Evolutionary conservation across 2,113 vertebrate species (phyloP), one percentile per base, ranked within the genome.

Genomic region (Dissostichus mawsoni): DNA sequence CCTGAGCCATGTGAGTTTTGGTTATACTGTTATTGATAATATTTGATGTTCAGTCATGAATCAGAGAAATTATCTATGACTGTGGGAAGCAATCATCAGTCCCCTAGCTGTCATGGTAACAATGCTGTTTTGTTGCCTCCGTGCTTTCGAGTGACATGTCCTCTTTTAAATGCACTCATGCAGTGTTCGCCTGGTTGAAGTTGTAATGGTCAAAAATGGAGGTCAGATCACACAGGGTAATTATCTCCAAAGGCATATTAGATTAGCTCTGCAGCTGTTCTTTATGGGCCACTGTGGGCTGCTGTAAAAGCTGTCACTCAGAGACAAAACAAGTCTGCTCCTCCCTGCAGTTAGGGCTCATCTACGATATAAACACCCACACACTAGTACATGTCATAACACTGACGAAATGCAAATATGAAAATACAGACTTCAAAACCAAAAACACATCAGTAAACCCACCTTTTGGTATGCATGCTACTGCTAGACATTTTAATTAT

Each of bases 201-300:
- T 74, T 69, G 80, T 77, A 77, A 91, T 87, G 74, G 81, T 69
- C 11, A 8, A 76, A 83, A 89, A 87, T 80, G 66, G 78, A 84
- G 91, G 86, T 90, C 85, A 85, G 62, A 76, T 73, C 72, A 61
- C 61, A 36, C 12, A 5, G 74, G 74, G 84, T 87, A 71, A 79
- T 88, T 90, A 81, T 84, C 81, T 53, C 53, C 82, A 69, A 67
- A 76, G 79, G 78, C 56, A 50, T 69, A 84, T 90, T 83, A 72
- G 86, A 85, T 90, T 74, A 85, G 87, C 78, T 81, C 82, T 74
- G 80, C 83, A 76, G 80, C 62, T 78, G 77, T 76, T 81, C 81
- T 70, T 79, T 76, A 64, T 52, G 52, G 86, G 73, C 87, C 84
- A 80, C 65, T 56, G 75, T 59, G 11, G 73, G 47, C 71, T 11